Evolutionary conservation across 2,113 vertebrate genomes (phyloP), one percentile per base, ranked within the genome.

Genomic region (Callionymus lyra): DNA sequence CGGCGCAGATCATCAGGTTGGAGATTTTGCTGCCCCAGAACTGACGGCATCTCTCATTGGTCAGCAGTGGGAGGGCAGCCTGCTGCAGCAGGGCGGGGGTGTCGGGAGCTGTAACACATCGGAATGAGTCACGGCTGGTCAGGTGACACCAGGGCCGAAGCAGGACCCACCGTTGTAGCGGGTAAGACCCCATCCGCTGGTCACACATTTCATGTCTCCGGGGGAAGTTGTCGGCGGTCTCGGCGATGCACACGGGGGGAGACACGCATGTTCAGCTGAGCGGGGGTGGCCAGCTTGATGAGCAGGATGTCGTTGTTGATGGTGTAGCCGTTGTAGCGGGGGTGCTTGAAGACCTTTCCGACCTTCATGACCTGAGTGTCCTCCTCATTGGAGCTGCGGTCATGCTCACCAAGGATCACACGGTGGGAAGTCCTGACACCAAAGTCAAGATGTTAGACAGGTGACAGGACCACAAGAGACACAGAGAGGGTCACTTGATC

Each of bases 401-500:
- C 55, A 14, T 90, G 89, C 19, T 89, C 87, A 1, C 90, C 89
- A n/a, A 81, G 67, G 10, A 93, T 56, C 43, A 94, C 90, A 1
- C 35, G 27, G 47, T 94, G 72, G 2, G 81, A 80, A 11, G 79
- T 88, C 54, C 91, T 93, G 34, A 9, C 2, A 31, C 6, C 8
- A 13, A 12, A 42, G 21, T 27, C 19, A 6, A 14, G 10, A 4
- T 3, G 18, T 41, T 3, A n/a, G 5, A 12, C 17, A n/a, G n/a
- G n/a, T 15, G 38, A 1, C 12, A 4, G 12, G 2, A 6, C 1
- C 10, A 6, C 15, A 16, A 9, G 36, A 38, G 1, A 13, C 9
- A 8, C 12, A 2, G 4, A 15, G 11, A 14, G 10, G 14, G 14
- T 9, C 9, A 1, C 11, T n/a, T n/a, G n/a, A n/a, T 9, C 33